Evolutionary conservation across 2,888 invertebrate genomes (phyloP), one percentile per base, ranked within the genome.

Genomic region (Nysson spinosus): DNA sequence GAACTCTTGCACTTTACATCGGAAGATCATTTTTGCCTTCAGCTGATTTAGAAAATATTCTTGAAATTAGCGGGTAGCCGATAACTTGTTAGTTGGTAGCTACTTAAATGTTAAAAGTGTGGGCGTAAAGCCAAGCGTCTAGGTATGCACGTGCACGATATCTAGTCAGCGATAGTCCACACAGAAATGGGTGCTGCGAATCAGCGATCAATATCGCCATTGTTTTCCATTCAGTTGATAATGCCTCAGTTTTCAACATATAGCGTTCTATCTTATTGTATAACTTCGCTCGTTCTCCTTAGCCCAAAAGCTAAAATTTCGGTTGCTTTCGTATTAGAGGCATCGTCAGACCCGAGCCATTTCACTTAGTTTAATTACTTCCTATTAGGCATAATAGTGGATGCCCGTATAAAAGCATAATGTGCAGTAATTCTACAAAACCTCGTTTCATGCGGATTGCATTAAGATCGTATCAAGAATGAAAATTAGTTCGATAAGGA

Each of bases 181-280:
- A 35, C 39, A 43, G 35, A 63, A 60, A 55, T 54, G 57, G 57
- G 76, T 58, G 51, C 55, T 55, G 60, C 56, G 69, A 77, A 74
- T 69, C 57, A 60, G 16, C 69, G 77, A 76, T 74, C 74, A 55
- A 74, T 74, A 74, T 66, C 74, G 60, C 77, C 62, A 74, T 74
- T 74, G 74, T 74, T 74, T 76, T 73, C 74, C 60, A 66, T 77
- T 69, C 63, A 44, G 62, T 62, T 63, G 69, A 76, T 73, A 74
- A 74, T 73, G 42, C 56, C 56, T 30, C 42, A 35, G 58, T 54
- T 60, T 47, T 63, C 26, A 40, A 37, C 28, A 43, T 22, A 50
- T 46, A 30, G 49, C 46, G 46, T 35, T 50, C 43, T 37, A 44
- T 61, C 57, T 75, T 58, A 71, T 57, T 61, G 61, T 55, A 19